Base-by-base conservation (phyloP, 35 echinoderm and acorn worm species). In the Amphiura filiformis region DNA sequence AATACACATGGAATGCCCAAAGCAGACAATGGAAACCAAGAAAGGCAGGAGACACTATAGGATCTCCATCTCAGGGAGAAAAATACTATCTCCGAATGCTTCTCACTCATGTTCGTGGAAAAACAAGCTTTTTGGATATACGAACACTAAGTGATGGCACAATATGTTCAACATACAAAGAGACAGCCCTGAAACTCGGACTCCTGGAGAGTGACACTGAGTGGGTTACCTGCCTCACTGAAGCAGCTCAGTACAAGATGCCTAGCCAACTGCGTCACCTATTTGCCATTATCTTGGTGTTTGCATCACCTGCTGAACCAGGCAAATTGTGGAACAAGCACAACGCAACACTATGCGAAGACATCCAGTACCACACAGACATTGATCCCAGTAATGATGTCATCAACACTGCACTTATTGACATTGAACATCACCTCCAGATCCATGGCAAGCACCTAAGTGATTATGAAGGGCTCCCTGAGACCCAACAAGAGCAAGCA, bases 161-260 rank as follows among this genome's bases (percentile, higher is more conserved):
- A n/a, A n/a, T n/a, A n/a, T n/a, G n/a, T n/a, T n/a, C n/a, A n/a
- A n/a, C n/a, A n/a, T n/a, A n/a, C n/a, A n/a, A n/a, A n/a, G n/a
- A n/a, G n/a, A n/a, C n/a, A n/a, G n/a, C n/a, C n/a, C 76, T 78
- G 14, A 14, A 78, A 78, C 76, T 78, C 32, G 76, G 76, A 78
- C 11, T 78, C 30, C 76, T 78, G 22, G 9, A 78, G 13, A 33
- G 34, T 78, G 76, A 78, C 76, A 78, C 76, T 28, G 76, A 78
- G 76, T 28, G 22, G 22, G 76, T 28, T 78, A 78, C 22, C 22
- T 22, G 22, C 22, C 14, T 78, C 22, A 33, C 22, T 13, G 76
- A 78, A 78, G 30, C 76, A 28, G 76, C 76, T 11, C 34, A 22
- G 11, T 22, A 28, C 76, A 11, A 78, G 34, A 28, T 78, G 12